phyloP scores from a whole-genome alignment of 2,888 invertebrate species.

The Orthosia cruda region DNA sequence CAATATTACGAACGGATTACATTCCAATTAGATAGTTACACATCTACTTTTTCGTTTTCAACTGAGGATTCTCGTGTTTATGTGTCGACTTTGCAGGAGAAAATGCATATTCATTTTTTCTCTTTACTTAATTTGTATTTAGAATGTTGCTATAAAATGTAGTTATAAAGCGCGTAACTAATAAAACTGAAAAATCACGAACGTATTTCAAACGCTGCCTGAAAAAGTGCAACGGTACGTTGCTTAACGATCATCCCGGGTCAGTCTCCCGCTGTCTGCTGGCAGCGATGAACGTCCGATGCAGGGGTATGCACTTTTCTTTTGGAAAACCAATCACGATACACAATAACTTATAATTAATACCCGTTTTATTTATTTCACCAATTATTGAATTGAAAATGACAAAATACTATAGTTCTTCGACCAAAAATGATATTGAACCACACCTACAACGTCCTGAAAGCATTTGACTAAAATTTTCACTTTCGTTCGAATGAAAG shows the following conservation, averaged over 20 bases:
- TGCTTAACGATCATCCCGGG: neutral
- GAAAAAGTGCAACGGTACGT: neutral
- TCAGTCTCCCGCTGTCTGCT: constrained; percentile 40
- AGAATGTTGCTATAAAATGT: neutral
- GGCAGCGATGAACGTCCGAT: constrained; percentile 43
- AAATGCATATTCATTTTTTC: neutral
- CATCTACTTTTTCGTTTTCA: neutral
- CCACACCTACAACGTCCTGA: neutral
- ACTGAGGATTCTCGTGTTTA: too few species aligned
- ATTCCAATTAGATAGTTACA: neutral
- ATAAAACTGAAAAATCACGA: neutral
- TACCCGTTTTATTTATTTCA: neutral
- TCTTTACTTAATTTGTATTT: neutral
- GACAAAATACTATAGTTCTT: neutral
- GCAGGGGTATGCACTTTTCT: constrained; percentile 6
- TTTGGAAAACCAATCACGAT: neutral
- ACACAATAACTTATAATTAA: constrained; percentile 20
- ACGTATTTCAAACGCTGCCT: neutral
- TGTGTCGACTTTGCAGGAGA: neutral
- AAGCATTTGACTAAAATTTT: neutral
- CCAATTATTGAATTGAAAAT: neutral
- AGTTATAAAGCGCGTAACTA: neutral
- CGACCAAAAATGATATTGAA: neutral
- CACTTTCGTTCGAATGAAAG: constrained; percentile 2
- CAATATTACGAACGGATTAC: neutral